Percentiles rank a stretch among this genome's conserved stretches.
phyloP scores from a whole-genome alignment of 2,888 invertebrate species.

The Drosophila borealis region DNA sequence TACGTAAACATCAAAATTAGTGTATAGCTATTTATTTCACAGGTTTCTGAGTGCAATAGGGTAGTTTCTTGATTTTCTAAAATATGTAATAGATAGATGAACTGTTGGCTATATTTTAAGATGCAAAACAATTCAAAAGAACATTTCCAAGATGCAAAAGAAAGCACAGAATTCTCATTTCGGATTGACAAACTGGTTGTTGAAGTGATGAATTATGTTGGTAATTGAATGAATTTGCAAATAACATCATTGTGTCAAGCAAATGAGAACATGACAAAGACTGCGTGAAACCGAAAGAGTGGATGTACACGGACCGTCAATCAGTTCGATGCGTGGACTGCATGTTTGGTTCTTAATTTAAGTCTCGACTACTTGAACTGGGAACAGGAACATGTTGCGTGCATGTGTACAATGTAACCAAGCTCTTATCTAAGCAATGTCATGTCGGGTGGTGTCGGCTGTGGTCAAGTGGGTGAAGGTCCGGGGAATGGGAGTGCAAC shows the following conservation, averaged over 20 bases:
- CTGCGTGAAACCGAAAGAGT: not conserved
- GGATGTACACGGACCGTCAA: slow-evolving; percentile 17
- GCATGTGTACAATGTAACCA: slow-evolving; percentile 32
- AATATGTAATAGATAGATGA: not conserved
- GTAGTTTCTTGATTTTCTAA: not conserved
- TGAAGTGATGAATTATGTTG: slow-evolving; percentile 25
- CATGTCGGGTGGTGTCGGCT: slow-evolving; percentile 22
- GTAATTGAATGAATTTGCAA: slow-evolving; percentile 32
- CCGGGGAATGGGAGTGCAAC: not conserved
- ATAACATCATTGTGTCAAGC: slow-evolving; percentile 3
- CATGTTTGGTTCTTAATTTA: slow-evolving; percentile 25
- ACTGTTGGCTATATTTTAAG: not conserved
- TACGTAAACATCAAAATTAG: not conserved
- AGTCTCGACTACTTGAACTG: slow-evolving; percentile 16
- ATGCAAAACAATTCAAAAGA: slow-evolving; percentile 8
- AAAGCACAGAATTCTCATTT: not conserved
- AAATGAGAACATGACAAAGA: slow-evolving; percentile 23
- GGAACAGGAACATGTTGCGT: slow-evolving; percentile 36
- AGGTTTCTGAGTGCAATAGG: not conserved
- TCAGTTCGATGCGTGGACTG: slow-evolving; percentile 29
- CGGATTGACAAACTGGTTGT: slow-evolving; percentile 19
- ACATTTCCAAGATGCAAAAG: not conserved
- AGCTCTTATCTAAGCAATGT: slow-evolving; percentile 35
- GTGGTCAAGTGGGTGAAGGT: slow-evolving; percentile 16
- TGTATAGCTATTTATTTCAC: not conserved